Base-by-base conservation (phyloP, 2,888 invertebrate genomes). In the Horisme vitalbata region DNA sequence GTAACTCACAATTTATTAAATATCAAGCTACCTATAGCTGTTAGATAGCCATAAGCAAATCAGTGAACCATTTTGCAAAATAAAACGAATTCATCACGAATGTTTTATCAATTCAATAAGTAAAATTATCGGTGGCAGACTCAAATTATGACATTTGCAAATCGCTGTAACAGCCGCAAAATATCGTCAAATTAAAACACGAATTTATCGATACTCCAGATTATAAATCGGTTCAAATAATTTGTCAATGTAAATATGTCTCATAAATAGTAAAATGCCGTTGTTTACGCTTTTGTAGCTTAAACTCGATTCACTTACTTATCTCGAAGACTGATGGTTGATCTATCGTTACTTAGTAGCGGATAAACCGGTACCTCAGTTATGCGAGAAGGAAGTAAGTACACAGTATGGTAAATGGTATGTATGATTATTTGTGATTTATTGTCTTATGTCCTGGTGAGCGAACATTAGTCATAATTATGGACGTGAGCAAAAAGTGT, bases 321-420 rank as follows among this genome's bases (percentile, higher is more conserved):
- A 82, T 82, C 79, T 71, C 37, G 36, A 73, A 77, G 76, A 79
- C 71, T 75, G 77, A 80, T 78, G 68, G 75, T 58, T 66, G 67
- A 73, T 74, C 74, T 73, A 66, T 75, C 71, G 69, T 68, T 65
- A 63, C 68, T 69, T 68, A 68, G 65, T 61, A 59, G 65, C 61
- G 54, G 65, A 55, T 45, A 55, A 74, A 76, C 75, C 72, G 74
- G 80, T 76, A 71, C 55, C 50, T 48, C 54, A 34, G 54, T 37
- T 36, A 51, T 55, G 53, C 57, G 55, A 45, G 64, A 71, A 76
- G 75, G 75, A 74, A 80, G 72, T 71, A 65, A 65, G 71, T 69
- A 72, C 68, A 68, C 68, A 70, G 70, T 68, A 75, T 70, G 68
- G 69, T 69, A 68, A 74, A 69, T 64, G 61, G 52, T 65, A 61